Base-by-base conservation (phyloP, 2,797 vertebrate genomes). In the Sebastes flavidus region DNA sequence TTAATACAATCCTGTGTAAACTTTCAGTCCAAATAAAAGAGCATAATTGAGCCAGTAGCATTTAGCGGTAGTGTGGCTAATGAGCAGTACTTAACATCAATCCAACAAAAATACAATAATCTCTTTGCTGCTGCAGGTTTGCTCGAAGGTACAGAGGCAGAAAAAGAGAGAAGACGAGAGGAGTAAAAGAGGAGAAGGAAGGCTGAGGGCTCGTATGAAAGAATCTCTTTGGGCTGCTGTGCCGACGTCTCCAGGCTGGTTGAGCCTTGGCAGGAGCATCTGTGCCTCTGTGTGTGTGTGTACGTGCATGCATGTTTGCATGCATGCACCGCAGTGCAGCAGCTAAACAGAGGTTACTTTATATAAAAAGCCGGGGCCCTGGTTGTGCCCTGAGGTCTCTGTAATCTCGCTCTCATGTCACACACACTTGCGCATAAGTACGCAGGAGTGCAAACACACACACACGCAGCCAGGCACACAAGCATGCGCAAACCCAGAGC, bases 321-420 rank as follows among this genome's bases (percentile, higher is more conserved):
- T 82, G 86, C 81, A 81, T 80, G 87, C 87, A 90, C 92, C 85
- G 62, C 90, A 91, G 90, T 83, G 88, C 91, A 92, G 86, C 81
- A 83, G 85, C 93, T 95, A 95, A 95, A 95, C 94, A 96, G 92
- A 92, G 93, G 94, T 95, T 95, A 93, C 94, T 95, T 96, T 94
- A 94, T 95, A 94, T 95, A 94, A 95, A 95, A 93, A 83, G 88
- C 87, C 3, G 3, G 91, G 91, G 92, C 90, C 89, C 91, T 91
- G 94, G 77, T 80, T 94, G 92, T 91, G 92, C 92, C 87, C 91
- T 90, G 90, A 93, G 92, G 93, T 93, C 94, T 93, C 90, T 92
- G 90, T 95, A 95, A 95, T 94, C 94, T 89, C 78, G 68, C 92
- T 84, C 83, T 54, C 72, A 13, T 87, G 89, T 89, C 87, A 71